Base-by-base conservation (phyloP, 2,797 vertebrate genomes). In the Pampus argenteus region DNA sequence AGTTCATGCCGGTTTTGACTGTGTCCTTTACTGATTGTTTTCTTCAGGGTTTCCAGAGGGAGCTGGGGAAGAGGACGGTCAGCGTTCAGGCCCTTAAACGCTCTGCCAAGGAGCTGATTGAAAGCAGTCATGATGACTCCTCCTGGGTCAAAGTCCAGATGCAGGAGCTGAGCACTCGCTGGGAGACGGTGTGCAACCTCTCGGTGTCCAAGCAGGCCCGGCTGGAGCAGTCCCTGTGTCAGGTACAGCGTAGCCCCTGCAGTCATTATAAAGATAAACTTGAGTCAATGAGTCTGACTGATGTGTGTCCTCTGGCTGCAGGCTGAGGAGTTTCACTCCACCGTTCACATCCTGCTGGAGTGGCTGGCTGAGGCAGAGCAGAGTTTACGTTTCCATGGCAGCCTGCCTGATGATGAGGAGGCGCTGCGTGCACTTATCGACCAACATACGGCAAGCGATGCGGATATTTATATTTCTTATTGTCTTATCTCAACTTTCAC, bases 141-240 rank as follows among this genome's bases (percentile, higher is more conserved):
- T 98, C 97, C 26, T 99, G 98, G 98, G 97, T 99, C 71, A 97
- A 97, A 91, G 98, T 95, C 66, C 98, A 99, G 89, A 98, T 99
- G 97, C 97, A 97, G 92, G 98, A 99, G 83, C 89, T 99, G 26
- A 92, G 97, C 91, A 96, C 93, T 2, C 97, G 98, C 78, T 99
- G 98, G 98, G 98, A 99, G 76, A 98, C 96, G 0, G 97, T 99
- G 79, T 99, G 98, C 72, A 93, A 96, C 25, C 95, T 98, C 2
- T 99, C 98, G 0, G 93, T 99, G 57, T 98, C 97, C 69, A 99
- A 99, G 85, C 98, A 99, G 88, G 95, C 94, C 0, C 95, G 98
- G 0, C 91, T 99, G 75, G 97, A 99, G 85, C 96, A 98, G 85
- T 96, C 98, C 6, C 92, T 99, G 62, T 93, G 88, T 28, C 97